These are phyloP conservation scores for Ctenopoma kingsleyae DNA, from an alignment of 2,797 vertebrate genomes.

Conservation along the genomic window DNA sequence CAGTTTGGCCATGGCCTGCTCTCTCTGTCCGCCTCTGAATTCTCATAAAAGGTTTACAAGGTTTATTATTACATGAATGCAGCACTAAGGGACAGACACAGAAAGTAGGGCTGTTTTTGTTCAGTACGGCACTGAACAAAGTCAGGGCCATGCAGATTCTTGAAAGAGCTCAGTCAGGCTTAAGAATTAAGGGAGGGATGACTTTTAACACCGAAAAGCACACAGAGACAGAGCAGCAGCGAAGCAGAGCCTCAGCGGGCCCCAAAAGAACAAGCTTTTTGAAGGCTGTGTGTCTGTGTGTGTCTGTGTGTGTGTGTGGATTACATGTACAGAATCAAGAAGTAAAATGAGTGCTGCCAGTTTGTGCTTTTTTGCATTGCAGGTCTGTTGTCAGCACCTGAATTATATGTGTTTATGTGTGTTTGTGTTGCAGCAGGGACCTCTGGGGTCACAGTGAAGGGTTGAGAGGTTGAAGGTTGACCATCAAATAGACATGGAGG, in stretches of 20 bases:
- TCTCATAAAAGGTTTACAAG: slow-evolving; percentile 56
- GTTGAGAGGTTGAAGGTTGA: slow-evolving; percentile 69
- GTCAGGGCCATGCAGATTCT: slow-evolving; percentile 40
- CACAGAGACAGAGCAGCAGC: slow-evolving; percentile 44
- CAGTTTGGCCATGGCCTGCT: slow-evolving; percentile 32
- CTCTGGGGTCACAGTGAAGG: slow-evolving; percentile 51
- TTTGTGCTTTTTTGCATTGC: slow-evolving; percentile 3
- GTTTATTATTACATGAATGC: slow-evolving; percentile 51
- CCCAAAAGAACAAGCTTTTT: slow-evolving; percentile 31
- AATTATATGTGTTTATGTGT: slow-evolving; percentile 23
- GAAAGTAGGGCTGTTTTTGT: slow-evolving; percentile 56
- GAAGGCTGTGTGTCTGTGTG: slow-evolving; percentile 3
- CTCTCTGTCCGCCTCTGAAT: slow-evolving; percentile 38
- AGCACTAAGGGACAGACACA: slow-evolving; percentile 27
- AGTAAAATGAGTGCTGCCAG: slow-evolving; percentile 7
- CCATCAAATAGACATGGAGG: slow-evolving; percentile 62
- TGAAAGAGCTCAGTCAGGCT: slow-evolving; percentile 72
- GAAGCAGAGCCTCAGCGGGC: slow-evolving; percentile 46
- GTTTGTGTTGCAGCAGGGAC: slow-evolving; percentile 21
- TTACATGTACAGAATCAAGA: slow-evolving; percentile 16
- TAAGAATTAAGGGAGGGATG: slow-evolving; percentile 65
- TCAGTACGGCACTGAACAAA: slow-evolving; percentile 32
- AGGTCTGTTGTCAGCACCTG: slow-evolving; percentile 13
- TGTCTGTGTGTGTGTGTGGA: slow-evolving; percentile 4
- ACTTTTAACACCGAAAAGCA: slow-evolving; percentile 62